These are phyloP conservation scores for Lissocephala sabroskyi DNA, from an alignment of 2,888 invertebrate species.

Conservation along the genomic window DNA sequence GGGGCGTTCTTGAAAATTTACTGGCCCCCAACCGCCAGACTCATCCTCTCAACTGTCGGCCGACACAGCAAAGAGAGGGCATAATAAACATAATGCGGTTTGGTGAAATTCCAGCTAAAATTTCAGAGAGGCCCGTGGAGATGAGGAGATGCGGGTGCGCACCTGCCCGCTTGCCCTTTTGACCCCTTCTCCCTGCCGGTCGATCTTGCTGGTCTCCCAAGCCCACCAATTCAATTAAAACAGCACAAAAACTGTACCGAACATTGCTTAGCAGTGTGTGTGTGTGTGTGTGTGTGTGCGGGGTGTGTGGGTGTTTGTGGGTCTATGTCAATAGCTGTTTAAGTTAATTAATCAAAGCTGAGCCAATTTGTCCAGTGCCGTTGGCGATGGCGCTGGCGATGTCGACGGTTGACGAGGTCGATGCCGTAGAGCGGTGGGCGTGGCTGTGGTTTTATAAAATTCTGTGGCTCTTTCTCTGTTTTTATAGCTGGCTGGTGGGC, in stretches of 20 bases:
- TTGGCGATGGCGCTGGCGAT: too few species aligned
- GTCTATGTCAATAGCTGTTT: constrained; percentile 45
- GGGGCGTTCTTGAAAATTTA: constrained; percentile 11
- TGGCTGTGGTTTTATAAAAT: constrained; percentile 34
- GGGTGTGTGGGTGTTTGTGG: neutral
- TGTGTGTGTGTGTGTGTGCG: constrained; percentile 7
- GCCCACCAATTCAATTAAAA: constrained; percentile 44
- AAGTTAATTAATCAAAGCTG: constrained; percentile 60
- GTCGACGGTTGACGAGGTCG: too few species aligned
- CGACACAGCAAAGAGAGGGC: neutral
- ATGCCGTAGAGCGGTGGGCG: too few species aligned
- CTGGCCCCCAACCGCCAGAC: neutral
- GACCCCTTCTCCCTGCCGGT: too few species aligned
- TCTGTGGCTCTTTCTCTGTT: constrained; percentile 13
- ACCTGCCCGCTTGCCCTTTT: too few species aligned
- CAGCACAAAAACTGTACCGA: too few species aligned
- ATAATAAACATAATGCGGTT: neutral
- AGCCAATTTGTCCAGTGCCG: constrained; percentile 31
- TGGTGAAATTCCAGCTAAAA: constrained; percentile 9
- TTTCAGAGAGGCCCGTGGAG: too few species aligned
- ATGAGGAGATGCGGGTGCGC: too few species aligned
- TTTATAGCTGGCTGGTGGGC: neutral
- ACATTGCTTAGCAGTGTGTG: constrained; percentile 3
- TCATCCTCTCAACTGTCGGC: neutral
- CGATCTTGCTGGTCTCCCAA: too few species aligned